These are phyloP conservation scores for Amblyopsis hoosieri DNA, from an alignment of 2,797 vertebrate species.

Conservation along the genomic window DNA sequence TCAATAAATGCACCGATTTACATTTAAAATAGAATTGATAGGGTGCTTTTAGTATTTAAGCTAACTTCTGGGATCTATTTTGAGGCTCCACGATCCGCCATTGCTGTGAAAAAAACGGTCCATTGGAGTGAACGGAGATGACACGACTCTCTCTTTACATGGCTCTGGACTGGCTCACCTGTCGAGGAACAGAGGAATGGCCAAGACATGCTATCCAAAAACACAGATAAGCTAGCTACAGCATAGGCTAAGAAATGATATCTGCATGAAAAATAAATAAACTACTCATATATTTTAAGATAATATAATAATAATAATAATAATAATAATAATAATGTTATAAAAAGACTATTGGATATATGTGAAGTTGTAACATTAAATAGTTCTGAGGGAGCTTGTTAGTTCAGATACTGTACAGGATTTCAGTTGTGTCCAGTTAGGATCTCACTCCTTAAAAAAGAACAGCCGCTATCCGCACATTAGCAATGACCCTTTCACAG, in stretches of 20 bases:
- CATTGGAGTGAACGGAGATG: too few relatives aligned
- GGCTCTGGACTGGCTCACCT: conserved; percentile 31
- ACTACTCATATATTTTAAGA: too few relatives aligned
- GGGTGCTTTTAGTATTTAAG: too few relatives aligned
- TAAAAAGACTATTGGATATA: too few relatives aligned
- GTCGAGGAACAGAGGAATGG: conserved; percentile 17
- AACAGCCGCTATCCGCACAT: conserved; percentile 49
- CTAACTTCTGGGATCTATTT: too few relatives aligned
- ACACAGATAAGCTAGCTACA: neutral
- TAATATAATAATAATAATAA: too few relatives aligned
- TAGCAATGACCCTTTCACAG: conserved; percentile 53
- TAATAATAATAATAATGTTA: too few relatives aligned
- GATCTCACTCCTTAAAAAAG: conserved; percentile 14
- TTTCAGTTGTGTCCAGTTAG: neutral
- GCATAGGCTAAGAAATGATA: neutral
- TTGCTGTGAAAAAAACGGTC: too few relatives aligned
- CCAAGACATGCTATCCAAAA: conserved; percentile 6
- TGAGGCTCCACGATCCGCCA: too few relatives aligned
- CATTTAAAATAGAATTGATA: too few relatives aligned
- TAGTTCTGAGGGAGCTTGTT: neutral
- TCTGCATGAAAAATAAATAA: neutral
- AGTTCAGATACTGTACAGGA: neutral
- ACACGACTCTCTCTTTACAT: too few relatives aligned
- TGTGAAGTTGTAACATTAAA: neutral
- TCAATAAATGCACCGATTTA: too few relatives aligned